A percentile compares a stretch with the other conserved stretches of the same genome.
These are phyloP conservation scores for Chalcis sispes DNA, from an alignment of 2,888 invertebrate genomes.

Conservation along the genomic window DNA sequence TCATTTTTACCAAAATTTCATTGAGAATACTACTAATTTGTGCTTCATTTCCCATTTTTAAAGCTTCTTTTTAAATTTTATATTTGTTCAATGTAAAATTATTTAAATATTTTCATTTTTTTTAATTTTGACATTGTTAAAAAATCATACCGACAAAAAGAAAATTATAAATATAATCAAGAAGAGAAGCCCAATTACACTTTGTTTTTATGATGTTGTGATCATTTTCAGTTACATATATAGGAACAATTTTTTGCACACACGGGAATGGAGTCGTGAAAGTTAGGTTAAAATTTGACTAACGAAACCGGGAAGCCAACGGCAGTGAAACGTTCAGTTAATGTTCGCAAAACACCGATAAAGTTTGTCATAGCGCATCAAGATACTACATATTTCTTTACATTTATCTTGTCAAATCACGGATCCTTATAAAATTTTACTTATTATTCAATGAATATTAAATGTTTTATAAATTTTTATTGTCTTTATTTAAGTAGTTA, in stretches of 20 bases:
- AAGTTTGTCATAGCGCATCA: no score
- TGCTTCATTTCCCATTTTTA: slow-evolving; percentile 79
- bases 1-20: slow-evolving; percentile 80
- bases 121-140: slow-evolving; percentile 35
- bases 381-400: no score
- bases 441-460: not conserved
- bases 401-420: no score
- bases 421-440: no score
- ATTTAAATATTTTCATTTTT: slow-evolving; percentile 22
- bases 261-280: no score
- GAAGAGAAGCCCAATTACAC: no score
- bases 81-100: not conserved
- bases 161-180: no score
- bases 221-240: no score
- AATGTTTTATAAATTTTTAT: not conserved
- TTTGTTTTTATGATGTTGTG: no score
- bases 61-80: slow-evolving; percentile 4
- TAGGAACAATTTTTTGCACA: no score
- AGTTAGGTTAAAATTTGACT: no score
- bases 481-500: not conserved
- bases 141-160: no score
- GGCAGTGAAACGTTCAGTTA: not conserved
- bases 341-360: not conserved
- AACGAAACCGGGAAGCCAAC: not conserved
- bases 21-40: slow-evolving; percentile 82